Evolutionary conservation across 2,888 invertebrate genomes (phyloP).

Genomic region (Cetonia aurata): DNA sequence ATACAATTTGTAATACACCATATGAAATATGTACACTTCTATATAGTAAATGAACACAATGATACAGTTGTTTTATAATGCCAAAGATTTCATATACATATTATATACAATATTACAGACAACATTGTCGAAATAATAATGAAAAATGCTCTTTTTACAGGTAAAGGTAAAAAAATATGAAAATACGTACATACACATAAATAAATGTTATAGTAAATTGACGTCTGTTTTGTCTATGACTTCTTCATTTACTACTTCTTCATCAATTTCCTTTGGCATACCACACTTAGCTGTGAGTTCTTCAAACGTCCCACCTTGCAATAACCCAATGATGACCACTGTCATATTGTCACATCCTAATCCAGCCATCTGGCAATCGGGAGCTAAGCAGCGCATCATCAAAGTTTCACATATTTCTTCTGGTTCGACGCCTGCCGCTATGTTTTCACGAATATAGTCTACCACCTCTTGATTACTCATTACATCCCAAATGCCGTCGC

Average conservation of each 20-base stretch:
- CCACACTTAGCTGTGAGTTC: constrained; percentile 62
- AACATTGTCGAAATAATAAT: constrained; percentile 7
- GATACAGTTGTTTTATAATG: constrained; percentile 35
- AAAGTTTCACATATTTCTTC: constrained; percentile 96
- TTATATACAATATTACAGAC: constrained; percentile 35
- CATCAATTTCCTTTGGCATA: constrained; percentile 1
- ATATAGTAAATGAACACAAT: constrained; percentile 40
- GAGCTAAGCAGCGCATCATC: constrained; percentile 95
- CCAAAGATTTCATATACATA: constrained; percentile 37
- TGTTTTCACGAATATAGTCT: constrained; percentile 86
- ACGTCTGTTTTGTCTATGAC: background rate
- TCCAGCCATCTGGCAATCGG: constrained; percentile 96
- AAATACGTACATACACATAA: constrained; percentile 33
- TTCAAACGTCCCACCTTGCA: constrained; percentile 71
- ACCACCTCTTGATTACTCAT: constrained; percentile 95
- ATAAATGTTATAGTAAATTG: constrained; percentile 31
- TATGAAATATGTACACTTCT: constrained; percentile 21
- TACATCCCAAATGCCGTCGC: constrained; percentile 99
- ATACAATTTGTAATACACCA: constrained; percentile 35
- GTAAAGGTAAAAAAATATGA: constrained; percentile 33
- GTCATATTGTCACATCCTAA: constrained; percentile 99
- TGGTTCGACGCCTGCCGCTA: constrained; percentile 87
- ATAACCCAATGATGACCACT: constrained; percentile 87
- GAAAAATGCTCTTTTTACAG: constrained; percentile 26
- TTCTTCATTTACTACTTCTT: background rate